Evolutionary conservation across 2,113 vertebrate species (phyloP).

Genomic region (Callipepla squamata): DNA sequence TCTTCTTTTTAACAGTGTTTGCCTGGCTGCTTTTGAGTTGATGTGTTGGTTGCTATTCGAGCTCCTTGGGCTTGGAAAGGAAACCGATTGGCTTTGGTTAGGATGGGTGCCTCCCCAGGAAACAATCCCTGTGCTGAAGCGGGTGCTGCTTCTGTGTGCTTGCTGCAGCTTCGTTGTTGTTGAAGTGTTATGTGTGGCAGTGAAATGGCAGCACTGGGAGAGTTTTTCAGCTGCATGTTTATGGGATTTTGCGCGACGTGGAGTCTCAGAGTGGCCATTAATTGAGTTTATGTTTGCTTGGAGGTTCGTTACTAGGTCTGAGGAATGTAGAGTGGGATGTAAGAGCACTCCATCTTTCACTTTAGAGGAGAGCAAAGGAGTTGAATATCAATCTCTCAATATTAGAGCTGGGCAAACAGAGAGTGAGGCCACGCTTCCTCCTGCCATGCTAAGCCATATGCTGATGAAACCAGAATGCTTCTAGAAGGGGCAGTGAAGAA

Average conservation of each 20-base stretch:
- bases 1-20: not conserved
- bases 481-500: not conserved
- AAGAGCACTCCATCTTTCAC: not conserved
- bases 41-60: not conserved
- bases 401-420: not conserved
- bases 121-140: rapidly evolving
- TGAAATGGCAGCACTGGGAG: not conserved
- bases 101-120: not conserved
- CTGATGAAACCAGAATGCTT: not conserved
- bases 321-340: not conserved
- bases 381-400: not conserved
- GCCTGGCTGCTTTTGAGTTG: not conserved
- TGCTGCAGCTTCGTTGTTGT: not conserved
- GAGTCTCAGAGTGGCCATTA: not conserved
- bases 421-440: not conserved
- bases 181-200: not conserved
- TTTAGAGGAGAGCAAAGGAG: not conserved
- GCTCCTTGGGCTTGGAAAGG: not conserved
- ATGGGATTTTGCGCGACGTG: not conserved
- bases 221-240: not conserved
- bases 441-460: not conserved
- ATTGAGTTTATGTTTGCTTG: conserved; percentile 1
- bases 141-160: not conserved
- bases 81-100: not conserved
- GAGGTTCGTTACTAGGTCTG: not conserved